Conservation (phyloP, 1,140 invertebrate genomes). For the Magallana ariakensis region DNA sequence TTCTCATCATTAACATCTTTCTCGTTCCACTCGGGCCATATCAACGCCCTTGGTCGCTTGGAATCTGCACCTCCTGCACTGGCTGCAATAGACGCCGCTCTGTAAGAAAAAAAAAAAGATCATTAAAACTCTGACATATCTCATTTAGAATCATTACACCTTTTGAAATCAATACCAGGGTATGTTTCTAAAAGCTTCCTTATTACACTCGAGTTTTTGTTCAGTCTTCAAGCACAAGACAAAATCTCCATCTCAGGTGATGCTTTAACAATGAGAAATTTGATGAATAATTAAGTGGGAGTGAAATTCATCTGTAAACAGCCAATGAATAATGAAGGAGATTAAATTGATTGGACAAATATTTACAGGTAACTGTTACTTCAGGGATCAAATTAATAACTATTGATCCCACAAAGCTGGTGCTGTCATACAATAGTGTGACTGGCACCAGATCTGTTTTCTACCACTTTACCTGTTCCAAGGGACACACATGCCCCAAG, state of each 20-base stretch:
- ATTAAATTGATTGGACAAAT: constrained; percentile 15
- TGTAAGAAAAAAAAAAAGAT: constrained; percentile 63
- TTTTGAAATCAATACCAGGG: neutral
- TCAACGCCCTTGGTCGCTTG: constrained; percentile 71
- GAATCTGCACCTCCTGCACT: constrained; percentile 70
- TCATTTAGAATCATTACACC: neutral
- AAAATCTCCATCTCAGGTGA: neutral
- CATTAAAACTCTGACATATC: neutral
- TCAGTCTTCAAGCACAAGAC: neutral
- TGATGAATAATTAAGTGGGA: neutral
- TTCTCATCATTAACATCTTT: constrained; percentile 79
- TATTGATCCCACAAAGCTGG: neutral
- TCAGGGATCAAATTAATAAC: constrained; percentile 10
- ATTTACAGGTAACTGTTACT: constrained; percentile 17
- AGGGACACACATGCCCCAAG: neutral
- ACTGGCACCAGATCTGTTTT: neutral
- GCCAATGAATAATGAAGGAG: constrained; percentile 11
- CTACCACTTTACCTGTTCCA: constrained; percentile 14
- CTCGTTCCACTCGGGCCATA: constrained; percentile 80
- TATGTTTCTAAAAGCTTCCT: neutral
- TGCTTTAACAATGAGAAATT: neutral
- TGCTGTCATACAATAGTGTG: neutral
- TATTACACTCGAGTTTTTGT: neutral
- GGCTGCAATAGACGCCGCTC: constrained; percentile 74
- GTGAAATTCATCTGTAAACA: neutral